Evolutionary conservation across 1,140 invertebrate species (phyloP).

Genomic region (Papilio helenus): DNA sequence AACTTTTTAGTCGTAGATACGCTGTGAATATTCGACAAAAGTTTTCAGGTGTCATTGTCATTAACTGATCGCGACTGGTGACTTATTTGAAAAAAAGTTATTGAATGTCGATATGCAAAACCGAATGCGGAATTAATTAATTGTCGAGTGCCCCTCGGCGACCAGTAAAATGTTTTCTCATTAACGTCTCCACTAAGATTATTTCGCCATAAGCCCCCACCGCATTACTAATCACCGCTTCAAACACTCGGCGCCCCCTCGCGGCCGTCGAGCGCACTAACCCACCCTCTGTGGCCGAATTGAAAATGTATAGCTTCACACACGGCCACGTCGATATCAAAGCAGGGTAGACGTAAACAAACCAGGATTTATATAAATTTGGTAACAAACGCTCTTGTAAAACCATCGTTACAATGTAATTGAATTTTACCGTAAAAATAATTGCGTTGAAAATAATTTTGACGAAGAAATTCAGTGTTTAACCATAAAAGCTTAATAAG

Average conservation of each 20-base stretch:
- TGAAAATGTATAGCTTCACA: conserved; percentile 74
- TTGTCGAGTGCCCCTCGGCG: conserved; percentile 56
- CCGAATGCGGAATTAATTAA: conserved; percentile 67
- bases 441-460: not conserved
- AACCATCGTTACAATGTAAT: conserved; percentile 1
- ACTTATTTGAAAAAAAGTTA: conserved; percentile 17
- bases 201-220: conserved; percentile 74
- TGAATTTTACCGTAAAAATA: not conserved
- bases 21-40: not conserved
- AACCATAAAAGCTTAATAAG: no score
- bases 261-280: conserved; percentile 61
- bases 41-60: not conserved
- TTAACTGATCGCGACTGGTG: not conserved
- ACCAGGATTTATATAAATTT: conserved; percentile 60
- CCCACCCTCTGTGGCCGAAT: conserved; percentile 62
- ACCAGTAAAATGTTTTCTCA: conserved; percentile 74
- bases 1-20: no score
- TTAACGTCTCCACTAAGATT: conserved; percentile 75
- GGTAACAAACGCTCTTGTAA: conserved; percentile 36
- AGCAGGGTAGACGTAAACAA: conserved; percentile 60
- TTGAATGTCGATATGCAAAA: conserved; percentile 44
- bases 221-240: conserved; percentile 76
- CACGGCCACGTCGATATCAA: conserved; percentile 60
- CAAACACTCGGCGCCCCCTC: conserved; percentile 66
- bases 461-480: no score